Conservation (phyloP, 1,140 invertebrate species). For the Goniozus legneri region DNA sequence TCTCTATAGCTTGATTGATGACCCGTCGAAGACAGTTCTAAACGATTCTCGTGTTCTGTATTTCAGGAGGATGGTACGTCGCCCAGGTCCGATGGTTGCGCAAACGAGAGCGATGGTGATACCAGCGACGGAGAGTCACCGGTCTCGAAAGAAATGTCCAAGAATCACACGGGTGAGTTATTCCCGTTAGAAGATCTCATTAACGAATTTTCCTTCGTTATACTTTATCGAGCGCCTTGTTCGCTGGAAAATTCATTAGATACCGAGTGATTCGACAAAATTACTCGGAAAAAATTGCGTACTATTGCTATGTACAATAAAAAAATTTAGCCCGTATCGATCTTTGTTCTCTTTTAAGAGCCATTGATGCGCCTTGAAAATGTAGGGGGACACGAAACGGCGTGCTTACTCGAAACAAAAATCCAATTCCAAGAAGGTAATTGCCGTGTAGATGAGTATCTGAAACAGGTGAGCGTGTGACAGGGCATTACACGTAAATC, state of each 20-base stretch:
- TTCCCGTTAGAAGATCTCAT: constrained; percentile 1
- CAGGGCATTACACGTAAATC: too few relatives aligned
- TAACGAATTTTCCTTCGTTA: not conserved
- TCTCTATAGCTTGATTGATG: not conserved
- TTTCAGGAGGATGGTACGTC: constrained; percentile 47
- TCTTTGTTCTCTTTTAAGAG: too few relatives aligned
- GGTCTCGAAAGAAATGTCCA: constrained; percentile 39
- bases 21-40: not conserved
- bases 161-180: constrained; percentile 44
- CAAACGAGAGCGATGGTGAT: constrained; percentile 48
- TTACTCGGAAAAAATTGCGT: too few relatives aligned
- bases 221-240: not conserved
- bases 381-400: too few relatives aligned
- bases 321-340: too few relatives aligned
- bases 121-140: constrained; percentile 47
- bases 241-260: not conserved
- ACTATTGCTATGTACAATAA: too few relatives aligned
- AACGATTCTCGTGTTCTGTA: constrained; percentile 14
- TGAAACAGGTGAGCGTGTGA: too few relatives aligned
- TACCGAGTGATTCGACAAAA: not conserved
- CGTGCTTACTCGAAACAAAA: too few relatives aligned
- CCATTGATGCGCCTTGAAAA: too few relatives aligned
- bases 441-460: too few relatives aligned
- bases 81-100: constrained; percentile 49
- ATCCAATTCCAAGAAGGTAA: too few relatives aligned